These are phyloP conservation scores for Aldabrachelys gigantea DNA, from an alignment of 2,113 vertebrate genomes.

Conservation along the genomic window DNA sequence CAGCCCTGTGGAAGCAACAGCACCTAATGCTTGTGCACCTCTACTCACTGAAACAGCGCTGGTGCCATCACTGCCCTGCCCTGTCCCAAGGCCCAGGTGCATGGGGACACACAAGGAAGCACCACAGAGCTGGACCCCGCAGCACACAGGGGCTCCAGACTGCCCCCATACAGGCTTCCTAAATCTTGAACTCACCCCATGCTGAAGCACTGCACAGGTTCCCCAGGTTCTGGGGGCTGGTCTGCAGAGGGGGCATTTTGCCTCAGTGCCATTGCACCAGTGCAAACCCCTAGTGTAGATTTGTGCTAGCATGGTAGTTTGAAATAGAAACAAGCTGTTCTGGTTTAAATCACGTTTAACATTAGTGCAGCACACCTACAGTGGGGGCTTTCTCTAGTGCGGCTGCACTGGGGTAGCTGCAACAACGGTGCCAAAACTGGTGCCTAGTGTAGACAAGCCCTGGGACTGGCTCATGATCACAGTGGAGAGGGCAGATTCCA, in stretches of 20 bases:
- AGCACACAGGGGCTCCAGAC: not conserved
- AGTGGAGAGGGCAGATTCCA: not conserved
- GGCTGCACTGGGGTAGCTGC: not conserved
- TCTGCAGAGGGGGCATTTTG: not conserved
- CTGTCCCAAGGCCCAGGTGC: too few species aligned
- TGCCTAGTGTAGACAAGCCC: not conserved
- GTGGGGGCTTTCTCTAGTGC: not conserved
- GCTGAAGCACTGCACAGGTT: not conserved
- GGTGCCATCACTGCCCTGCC: too few species aligned
- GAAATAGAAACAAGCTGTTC: too few species aligned
- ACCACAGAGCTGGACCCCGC: not conserved
- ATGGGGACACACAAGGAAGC: not conserved
- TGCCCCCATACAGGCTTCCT: not conserved
- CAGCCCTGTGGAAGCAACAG: not conserved
- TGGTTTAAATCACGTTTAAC: not conserved
- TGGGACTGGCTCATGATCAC: not conserved
- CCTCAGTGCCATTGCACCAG: too few species aligned
- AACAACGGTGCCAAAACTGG: not conserved
- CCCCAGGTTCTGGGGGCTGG: fast-evolving
- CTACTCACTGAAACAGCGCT: too few species aligned
- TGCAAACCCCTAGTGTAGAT: too few species aligned
- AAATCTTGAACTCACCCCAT: not conserved
- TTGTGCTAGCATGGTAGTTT: too few species aligned
- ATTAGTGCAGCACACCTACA: not conserved
- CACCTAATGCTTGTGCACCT: not conserved